These are phyloP conservation scores for Sericinus montela DNA, from an alignment of 2,888 invertebrate species.

Conservation along the genomic window DNA sequence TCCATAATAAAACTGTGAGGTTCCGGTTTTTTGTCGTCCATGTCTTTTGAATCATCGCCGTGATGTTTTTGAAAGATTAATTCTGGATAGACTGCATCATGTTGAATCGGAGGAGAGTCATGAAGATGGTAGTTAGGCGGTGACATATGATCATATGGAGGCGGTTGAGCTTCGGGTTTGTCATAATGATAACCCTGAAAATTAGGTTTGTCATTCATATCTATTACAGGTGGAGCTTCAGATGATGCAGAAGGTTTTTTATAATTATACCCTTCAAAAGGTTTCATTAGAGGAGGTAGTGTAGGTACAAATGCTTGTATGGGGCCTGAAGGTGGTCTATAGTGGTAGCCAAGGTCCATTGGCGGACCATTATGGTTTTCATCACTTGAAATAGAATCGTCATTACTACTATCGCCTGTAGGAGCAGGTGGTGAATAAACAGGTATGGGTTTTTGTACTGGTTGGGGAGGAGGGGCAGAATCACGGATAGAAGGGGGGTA, in stretches of 20 bases:
- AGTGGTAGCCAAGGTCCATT: conserved; percentile 51
- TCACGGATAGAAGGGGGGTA: conserved; percentile 40
- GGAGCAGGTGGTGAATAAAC: conserved; percentile 18
- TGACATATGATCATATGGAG: conserved; percentile 22
- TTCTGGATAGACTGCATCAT: conserved; percentile 55
- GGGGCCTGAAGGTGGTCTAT: conserved; percentile 48
- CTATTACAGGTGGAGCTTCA: conserved; percentile 36
- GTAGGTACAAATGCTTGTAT: conserved; percentile 43
- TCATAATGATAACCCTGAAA: conserved; percentile 49
- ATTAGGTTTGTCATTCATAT: conserved; percentile 34
- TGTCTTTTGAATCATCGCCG: conserved; percentile 35
- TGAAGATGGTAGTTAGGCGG: conserved; percentile 33
- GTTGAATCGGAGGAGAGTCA: conserved; percentile 32
- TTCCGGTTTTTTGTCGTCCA: conserved; percentile 42
- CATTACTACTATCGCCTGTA: conserved; percentile 24
- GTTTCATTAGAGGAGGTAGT: conserved; percentile 45
- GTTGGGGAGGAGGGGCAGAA: conserved; percentile 23
- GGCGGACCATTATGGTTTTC: conserved; percentile 35
- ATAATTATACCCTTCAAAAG: conserved; percentile 57
- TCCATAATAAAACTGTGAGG: conserved; percentile 34
- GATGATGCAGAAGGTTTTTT: conserved; percentile 51
- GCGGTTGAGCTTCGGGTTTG: conserved; percentile 38
- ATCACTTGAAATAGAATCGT: conserved; percentile 34
- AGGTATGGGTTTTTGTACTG: conserved; percentile 27
- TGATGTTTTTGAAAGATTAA: conserved; percentile 54